phyloP scores from a whole-genome alignment of 1,140 invertebrate species.

The Pantala flavescens region DNA sequence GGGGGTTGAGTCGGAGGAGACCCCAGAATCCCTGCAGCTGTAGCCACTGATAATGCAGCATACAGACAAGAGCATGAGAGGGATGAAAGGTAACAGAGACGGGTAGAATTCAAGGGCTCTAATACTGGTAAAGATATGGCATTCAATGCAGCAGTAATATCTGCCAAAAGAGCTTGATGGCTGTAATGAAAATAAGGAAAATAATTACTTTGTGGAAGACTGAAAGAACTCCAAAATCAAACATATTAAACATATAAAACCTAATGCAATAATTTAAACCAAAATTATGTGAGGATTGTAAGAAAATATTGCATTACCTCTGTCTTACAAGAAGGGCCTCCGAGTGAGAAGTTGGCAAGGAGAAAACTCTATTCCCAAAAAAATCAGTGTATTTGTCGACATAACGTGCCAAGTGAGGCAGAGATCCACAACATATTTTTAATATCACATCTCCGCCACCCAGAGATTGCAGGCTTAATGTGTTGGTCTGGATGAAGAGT shows the following conservation, averaged over 20 bases:
- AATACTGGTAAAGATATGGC: constrained; percentile 74
- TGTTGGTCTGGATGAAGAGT: constrained; percentile 47
- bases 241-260: not conserved
- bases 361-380: constrained; percentile 51
- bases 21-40: not conserved
- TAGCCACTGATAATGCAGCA: constrained; percentile 44
- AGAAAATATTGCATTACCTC: constrained; percentile 33
- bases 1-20: constrained; percentile 27
- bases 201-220: constrained; percentile 20
- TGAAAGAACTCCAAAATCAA: constrained; percentile 16
- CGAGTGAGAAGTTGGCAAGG: constrained; percentile 55
- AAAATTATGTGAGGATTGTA: too few relatives aligned
- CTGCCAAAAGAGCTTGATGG: constrained; percentile 63
- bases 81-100: constrained; percentile 67
- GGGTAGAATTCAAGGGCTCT: constrained; percentile 70
- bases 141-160: constrained; percentile 70
- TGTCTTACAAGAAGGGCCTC: constrained; percentile 62
- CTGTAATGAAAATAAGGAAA: constrained; percentile 39
- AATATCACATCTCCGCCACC: constrained; percentile 69
- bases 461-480: constrained; percentile 50
- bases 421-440: constrained; percentile 55
- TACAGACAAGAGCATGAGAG: constrained; percentile 69
- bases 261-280: constrained; percentile 11
- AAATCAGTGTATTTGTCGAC: constrained; percentile 58
- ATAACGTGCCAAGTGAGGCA: constrained; percentile 65